Evolutionary conservation across 2,888 invertebrate genomes (phyloP).

Genomic region (Calameuta idolon): DNA sequence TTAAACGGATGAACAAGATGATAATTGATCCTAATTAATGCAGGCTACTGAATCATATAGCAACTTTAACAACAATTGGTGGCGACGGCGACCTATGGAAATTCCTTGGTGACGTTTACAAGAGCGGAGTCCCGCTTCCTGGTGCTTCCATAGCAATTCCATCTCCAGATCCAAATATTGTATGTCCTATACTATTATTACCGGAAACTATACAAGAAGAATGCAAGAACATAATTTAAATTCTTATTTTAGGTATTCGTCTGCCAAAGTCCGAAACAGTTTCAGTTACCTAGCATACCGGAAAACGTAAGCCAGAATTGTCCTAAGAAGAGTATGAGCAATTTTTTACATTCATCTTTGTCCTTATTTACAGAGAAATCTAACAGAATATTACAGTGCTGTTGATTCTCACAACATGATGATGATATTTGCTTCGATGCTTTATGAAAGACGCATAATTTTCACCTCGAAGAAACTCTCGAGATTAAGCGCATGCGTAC

Average conservation of each 20-base stretch:
- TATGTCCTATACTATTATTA: constrained; percentile 58
- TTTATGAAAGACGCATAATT: constrained; percentile 93
- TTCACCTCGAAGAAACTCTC: constrained; percentile 92
- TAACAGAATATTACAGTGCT: constrained; percentile 98
- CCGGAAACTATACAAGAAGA: not conserved
- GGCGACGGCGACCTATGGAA: constrained; percentile 71
- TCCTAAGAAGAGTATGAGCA: not conserved
- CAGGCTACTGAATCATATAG: constrained; percentile 85
- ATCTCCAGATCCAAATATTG: constrained; percentile 69
- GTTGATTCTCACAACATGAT: constrained; percentile 96
- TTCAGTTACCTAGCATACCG: constrained; percentile 92
- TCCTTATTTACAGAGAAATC: constrained; percentile 80
- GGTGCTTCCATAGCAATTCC: constrained; percentile 75
- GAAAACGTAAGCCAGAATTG: constrained; percentile 82
- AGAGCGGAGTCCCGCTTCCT: constrained; percentile 76
- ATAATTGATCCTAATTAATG: not conserved
- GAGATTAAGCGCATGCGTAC: constrained; percentile 90
- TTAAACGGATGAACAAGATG: not conserved
- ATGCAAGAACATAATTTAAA: not conserved
- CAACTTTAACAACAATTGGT: constrained; percentile 77
- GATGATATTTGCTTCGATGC: constrained; percentile 92
- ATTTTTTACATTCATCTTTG: not conserved
- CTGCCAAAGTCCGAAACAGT: constrained; percentile 82
- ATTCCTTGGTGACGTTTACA: constrained; percentile 78
- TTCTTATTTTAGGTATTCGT: constrained; percentile 78